Evolutionary conservation across 2,113 vertebrate genomes (phyloP), one percentile per base, ranked within the genome.

Genomic region (Hippolais icterina): DNA sequence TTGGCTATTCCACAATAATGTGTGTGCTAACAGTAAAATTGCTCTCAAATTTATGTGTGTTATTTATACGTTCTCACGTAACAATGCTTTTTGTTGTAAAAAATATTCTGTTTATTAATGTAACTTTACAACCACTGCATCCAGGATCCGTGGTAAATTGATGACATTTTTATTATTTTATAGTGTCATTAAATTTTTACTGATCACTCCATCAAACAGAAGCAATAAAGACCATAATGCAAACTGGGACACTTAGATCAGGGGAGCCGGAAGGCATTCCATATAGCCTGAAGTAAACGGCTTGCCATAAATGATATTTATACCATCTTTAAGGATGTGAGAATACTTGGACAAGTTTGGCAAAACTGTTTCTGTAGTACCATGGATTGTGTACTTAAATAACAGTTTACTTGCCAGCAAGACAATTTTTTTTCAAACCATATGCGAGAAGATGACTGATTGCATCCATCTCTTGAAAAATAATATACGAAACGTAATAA

Each of bases 131-230:
- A 98, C 98, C 95, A 96, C 98, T 98, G 98, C 99, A 98, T 99
- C 98, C 98, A 98, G 99, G 98, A 98, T 98, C 98, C 98, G 98
- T 98, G 98, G 99, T 99, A 99, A 99, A 99, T 99, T 99, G 99
- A 99, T 99, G 98, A 98, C 99, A 98, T 99, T 99, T 99, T 99
- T 99, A 99, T 99, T 99, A 99, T 99, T 99, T 99, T 99, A 99
- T 99, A 98, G 99, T 99, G 98, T 99, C 99, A 99, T 99, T 99
- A 99, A 99, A 99, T 99, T 99, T 99, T 99, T 99, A 99, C 99
- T 99, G 99, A 99, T 99, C 99, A 99, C 99, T 99, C 98, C 98
- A 98, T 99, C 98, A 99, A 98, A 98, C 98, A 98, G 98, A 98
- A 98, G 99, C 98, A 98, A 98, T 99, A 99, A 98, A 99, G 99